A percentile compares a stretch with the other conserved stretches of the same genome.
Evolutionary conservation across 2,888 invertebrate species (phyloP).

Genomic region (Tenthredo mesomela): DNA sequence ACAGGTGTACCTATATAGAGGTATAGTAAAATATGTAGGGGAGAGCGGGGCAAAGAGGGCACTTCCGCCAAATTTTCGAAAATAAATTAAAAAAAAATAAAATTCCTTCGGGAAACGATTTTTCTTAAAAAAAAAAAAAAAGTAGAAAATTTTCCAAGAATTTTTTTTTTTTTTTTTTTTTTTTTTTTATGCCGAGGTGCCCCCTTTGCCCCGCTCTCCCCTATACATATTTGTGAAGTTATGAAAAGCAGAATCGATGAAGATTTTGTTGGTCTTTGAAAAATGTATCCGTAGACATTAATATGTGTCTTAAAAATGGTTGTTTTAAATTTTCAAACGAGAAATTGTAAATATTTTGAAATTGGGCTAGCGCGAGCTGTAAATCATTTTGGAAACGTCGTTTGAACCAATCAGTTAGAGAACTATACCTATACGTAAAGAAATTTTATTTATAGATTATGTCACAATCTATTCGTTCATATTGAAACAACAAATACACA

Average conservation of each 20-base stretch:
- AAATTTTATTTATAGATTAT: neutral
- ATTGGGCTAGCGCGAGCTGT: neutral
- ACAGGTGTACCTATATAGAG: neutral
- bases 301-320: neutral
- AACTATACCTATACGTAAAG: neutral
- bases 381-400: neutral
- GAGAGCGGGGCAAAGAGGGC: too few relatives aligned
- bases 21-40: neutral
- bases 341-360: conserved; percentile 15
- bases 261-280: neutral
- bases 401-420: neutral
- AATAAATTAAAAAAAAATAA: too few relatives aligned
- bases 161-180: too few relatives aligned
- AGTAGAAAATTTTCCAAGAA: too few relatives aligned
- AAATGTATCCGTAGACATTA: neutral
- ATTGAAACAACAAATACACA: neutral
- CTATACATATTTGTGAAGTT: neutral
- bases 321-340: neutral
- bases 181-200: too few relatives aligned
- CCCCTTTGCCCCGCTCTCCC: too few relatives aligned
- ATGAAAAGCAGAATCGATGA: neutral
- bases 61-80: too few relatives aligned
- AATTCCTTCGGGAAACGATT: too few relatives aligned
- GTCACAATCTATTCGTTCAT: conserved; percentile 9
- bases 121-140: too few relatives aligned